A percentile compares a stretch with the other conserved stretches of the same genome.
Conservation (phyloP, 2,888 invertebrate genomes). For the Ethmia dodecea region DNA sequence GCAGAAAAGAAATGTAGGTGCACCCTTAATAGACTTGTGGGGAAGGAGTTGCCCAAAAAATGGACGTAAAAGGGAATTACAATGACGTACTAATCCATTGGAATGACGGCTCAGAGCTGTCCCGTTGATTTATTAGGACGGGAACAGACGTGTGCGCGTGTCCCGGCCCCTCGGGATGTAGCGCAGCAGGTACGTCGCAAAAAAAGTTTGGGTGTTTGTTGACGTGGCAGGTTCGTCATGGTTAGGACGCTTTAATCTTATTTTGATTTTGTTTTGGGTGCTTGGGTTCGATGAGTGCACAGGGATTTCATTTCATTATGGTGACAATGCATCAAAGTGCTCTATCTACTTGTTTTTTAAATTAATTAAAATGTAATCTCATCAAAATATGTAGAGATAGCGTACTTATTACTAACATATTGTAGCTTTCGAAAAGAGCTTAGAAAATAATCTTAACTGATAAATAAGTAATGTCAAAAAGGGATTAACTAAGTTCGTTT, state of each 20-base stretch:
- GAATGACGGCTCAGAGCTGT: conserved; percentile 38
- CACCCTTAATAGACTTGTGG: background rate
- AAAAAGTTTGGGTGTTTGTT: conserved; percentile 65
- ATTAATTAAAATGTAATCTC: too few relatives aligned
- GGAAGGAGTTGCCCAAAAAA: conserved; percentile 7
- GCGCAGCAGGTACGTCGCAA: conserved; percentile 44
- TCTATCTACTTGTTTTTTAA: too few relatives aligned
- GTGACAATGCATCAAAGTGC: too few relatives aligned
- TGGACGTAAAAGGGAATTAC: conserved; percentile 2
- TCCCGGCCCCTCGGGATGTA: conserved; percentile 26
- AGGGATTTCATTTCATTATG: too few relatives aligned
- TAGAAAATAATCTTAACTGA: too few relatives aligned
- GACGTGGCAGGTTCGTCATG: conserved; percentile 54
- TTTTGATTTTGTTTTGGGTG: conserved; percentile 1
- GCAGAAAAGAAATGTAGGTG: too few relatives aligned
- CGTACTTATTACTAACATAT: too few relatives aligned
- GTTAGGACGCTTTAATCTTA: conserved; percentile 28
- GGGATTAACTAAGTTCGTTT: too few relatives aligned
- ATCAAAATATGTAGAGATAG: too few relatives aligned
- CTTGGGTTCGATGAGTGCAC: conserved; percentile 1
- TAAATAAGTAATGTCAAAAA: too few relatives aligned
- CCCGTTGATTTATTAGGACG: conserved; percentile 61
- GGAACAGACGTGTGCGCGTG: conserved; percentile 46
- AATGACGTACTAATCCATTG: conserved; percentile 32
- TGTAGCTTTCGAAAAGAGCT: too few relatives aligned